Evolutionary conservation across 2,888 invertebrate species (phyloP).

Genomic region (Chironomus tentans): DNA sequence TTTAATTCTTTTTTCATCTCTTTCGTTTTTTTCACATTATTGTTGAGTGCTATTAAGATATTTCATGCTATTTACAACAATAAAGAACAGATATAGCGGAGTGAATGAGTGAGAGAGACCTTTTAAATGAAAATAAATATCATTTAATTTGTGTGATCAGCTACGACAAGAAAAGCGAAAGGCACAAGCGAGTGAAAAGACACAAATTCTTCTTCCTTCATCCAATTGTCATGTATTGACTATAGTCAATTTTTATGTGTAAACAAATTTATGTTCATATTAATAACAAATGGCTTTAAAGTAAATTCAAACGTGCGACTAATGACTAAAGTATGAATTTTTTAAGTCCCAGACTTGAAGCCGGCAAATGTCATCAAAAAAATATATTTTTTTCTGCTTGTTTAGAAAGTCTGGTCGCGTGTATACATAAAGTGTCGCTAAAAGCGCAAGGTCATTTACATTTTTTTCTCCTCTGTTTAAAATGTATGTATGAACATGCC

Average conservation of each 20-base stretch:
- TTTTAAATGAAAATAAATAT: slow-evolving; percentile 5
- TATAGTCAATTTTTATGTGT: background rate
- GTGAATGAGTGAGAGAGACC: background rate
- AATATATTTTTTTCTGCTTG: background rate
- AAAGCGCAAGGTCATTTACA: slow-evolving; percentile 20
- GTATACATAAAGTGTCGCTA: slow-evolving; percentile 1
- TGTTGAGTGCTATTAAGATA: slow-evolving; percentile 12
- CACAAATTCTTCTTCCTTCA: background rate
- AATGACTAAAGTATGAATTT: background rate
- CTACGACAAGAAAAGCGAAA: background rate
- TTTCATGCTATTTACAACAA: slow-evolving; percentile 14
- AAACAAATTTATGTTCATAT: background rate
- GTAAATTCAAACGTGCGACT: background rate
- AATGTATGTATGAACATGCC: no score
- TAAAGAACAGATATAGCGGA: background rate
- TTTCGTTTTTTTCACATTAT: background rate
- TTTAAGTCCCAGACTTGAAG: background rate
- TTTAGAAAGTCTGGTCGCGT: slow-evolving; percentile 16
- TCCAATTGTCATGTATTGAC: background rate
- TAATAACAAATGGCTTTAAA: background rate
- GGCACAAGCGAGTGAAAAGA: background rate
- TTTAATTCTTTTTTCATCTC: background rate
- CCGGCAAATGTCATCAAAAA: background rate
- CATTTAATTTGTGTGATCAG: slow-evolving; percentile 2
- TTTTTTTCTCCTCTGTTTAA: background rate